A percentile compares a stretch with the other conserved stretches of the same genome.
These are phyloP conservation scores for Drosophila pullipes DNA, from an alignment of 2,888 invertebrate genomes.

Conservation along the genomic window DNA sequence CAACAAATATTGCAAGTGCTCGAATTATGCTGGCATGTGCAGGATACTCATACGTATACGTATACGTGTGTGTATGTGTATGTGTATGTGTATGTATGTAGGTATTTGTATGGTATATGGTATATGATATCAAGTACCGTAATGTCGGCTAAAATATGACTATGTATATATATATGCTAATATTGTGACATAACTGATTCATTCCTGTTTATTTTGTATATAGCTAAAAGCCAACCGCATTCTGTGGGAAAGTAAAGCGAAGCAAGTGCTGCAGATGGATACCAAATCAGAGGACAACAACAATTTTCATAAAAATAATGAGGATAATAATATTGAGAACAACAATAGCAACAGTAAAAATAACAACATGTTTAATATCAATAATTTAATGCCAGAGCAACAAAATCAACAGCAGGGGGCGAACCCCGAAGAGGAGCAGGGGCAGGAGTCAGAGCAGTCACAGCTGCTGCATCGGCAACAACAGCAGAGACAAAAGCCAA, in stretches of 20 bases:
- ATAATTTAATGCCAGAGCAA: constrained; percentile 60
- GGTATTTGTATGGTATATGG: constrained; percentile 10
- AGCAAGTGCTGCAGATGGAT: constrained; percentile 83
- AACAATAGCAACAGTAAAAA: constrained; percentile 49
- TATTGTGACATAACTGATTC: constrained; percentile 14
- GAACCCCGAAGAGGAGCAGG: constrained; percentile 30
- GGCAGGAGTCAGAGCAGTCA: constrained; percentile 36
- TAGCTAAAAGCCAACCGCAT: constrained; percentile 85
- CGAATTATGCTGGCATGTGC: constrained; percentile 5
- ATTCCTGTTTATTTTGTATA: constrained; percentile 19
- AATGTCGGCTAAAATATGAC: constrained; percentile 1
- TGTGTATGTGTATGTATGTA: not conserved
- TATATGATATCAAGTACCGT: constrained; percentile 11
- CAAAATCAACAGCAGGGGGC: constrained; percentile 26
- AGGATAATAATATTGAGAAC: constrained; percentile 46
- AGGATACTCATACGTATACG: not conserved
- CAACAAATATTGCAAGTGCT: constrained; percentile 42
- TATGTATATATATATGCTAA: not conserved
- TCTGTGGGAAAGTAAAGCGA: constrained; percentile 85
- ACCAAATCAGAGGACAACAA: constrained; percentile 75
- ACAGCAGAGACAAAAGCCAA: constrained; percentile 66
- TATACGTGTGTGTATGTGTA: not conserved
- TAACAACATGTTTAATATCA: constrained; percentile 53
- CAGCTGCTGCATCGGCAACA: constrained; percentile 45
- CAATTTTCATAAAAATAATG: constrained; percentile 35